Evolutionary conservation across 1,140 invertebrate genomes (phyloP).

Genomic region (Bombus huntii): DNA sequence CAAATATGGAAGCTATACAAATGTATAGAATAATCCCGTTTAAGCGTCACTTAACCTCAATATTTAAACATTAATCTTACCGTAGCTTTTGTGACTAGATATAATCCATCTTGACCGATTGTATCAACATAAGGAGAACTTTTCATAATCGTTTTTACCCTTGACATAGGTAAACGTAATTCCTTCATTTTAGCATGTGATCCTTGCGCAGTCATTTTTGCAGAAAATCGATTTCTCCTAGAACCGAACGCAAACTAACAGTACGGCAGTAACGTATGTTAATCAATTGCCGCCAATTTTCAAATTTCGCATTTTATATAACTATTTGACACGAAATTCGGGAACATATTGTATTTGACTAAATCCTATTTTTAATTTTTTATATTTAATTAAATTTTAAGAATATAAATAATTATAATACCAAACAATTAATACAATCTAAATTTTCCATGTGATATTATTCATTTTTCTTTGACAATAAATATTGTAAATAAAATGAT

Average conservation of each 20-base stretch:
- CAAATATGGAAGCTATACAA: neutral
- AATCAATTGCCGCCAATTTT: slow-evolving; percentile 18
- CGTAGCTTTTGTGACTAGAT: slow-evolving; percentile 88
- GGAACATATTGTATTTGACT: neutral
- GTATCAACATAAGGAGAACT: slow-evolving; percentile 92
- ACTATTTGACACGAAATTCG: neutral
- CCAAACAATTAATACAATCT: neutral
- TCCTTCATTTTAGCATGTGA: slow-evolving; percentile 74
- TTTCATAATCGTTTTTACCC: slow-evolving; percentile 93
- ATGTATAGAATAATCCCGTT: neutral
- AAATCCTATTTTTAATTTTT: neutral
- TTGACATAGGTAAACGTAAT: slow-evolving; percentile 86
- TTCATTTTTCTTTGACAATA: neutral
- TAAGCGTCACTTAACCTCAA: slow-evolving; percentile 31
- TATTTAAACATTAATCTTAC: slow-evolving; percentile 79
- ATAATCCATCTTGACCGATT: slow-evolving; percentile 89
- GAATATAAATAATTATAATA: neutral
- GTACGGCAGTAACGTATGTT: neutral
- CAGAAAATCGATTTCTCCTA: slow-evolving; percentile 30
- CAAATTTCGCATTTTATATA: neutral
- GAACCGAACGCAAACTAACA: neutral
- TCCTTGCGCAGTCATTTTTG: slow-evolving; percentile 72
- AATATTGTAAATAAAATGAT: neutral
- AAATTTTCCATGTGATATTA: neutral
- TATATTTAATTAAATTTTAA: neutral